Conservation (phyloP, 2,888 invertebrate genomes). For the Trissoscelio sp. region DNA sequence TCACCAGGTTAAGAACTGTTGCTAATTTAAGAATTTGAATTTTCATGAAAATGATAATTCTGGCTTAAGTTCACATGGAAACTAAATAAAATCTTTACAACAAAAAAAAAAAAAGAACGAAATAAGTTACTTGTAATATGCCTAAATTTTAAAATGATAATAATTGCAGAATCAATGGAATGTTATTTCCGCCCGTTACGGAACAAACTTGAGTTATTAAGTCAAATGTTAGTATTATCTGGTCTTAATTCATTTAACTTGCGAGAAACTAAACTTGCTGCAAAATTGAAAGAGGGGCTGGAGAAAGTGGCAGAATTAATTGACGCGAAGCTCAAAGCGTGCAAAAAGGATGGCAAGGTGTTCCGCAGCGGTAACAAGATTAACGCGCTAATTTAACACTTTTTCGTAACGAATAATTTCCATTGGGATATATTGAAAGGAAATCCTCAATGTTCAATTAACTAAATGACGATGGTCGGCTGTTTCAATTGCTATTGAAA, state of each 20-base stretch:
- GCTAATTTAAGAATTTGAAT: no score
- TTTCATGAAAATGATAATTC: no score
- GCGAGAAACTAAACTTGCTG: slow-evolving; percentile 39
- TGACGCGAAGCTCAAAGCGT: slow-evolving; percentile 34
- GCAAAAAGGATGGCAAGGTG: slow-evolving; percentile 40
- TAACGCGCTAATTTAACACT: slow-evolving; percentile 45
- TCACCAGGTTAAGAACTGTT: no score
- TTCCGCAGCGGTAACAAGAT: slow-evolving; percentile 45
- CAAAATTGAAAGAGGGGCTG: slow-evolving; percentile 42
- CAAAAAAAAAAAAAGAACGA: no score
- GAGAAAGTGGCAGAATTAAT: slow-evolving; percentile 56
- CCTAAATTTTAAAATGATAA: no score
- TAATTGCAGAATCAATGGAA: slow-evolving; percentile 11
- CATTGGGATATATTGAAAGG: slow-evolving; percentile 31
- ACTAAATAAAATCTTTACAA: no score
- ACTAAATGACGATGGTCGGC: neutral
- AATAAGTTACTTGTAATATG: no score
- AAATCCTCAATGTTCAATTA: slow-evolving; percentile 29
- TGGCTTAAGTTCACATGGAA: no score
- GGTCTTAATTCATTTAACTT: slow-evolving; percentile 50
- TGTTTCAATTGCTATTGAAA: neutral
- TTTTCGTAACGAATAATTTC: slow-evolving; percentile 39
- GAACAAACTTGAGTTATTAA: slow-evolving; percentile 38
- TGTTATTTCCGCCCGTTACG: slow-evolving; percentile 5
- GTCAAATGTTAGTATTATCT: slow-evolving; percentile 54